Conservation (phyloP, 2,113 vertebrate species). For the Sorex fumeus region DNA sequence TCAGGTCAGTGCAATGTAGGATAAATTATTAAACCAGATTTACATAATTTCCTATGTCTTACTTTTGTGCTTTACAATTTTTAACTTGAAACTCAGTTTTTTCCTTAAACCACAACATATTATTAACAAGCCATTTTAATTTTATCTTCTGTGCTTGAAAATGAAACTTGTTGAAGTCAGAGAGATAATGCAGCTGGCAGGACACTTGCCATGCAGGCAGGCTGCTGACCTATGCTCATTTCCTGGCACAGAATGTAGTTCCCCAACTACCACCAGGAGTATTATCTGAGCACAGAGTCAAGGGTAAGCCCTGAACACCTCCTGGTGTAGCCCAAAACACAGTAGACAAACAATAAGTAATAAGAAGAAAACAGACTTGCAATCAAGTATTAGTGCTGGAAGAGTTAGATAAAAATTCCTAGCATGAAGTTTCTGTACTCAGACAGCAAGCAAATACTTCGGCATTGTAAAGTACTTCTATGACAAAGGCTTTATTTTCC, state of each 20-base stretch:
- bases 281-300: too few relatives aligned
- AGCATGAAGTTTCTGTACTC: not conserved
- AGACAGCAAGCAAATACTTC: not conserved
- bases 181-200: too few relatives aligned
- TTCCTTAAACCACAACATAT: not conserved
- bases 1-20: not conserved
- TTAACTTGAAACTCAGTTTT: not conserved
- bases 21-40: not conserved
- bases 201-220: too few relatives aligned
- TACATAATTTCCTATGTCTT: not conserved
- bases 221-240: too few relatives aligned
- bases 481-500: not conserved
- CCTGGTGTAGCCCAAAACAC: too few relatives aligned
- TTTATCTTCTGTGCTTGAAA: constrained; percentile 8
- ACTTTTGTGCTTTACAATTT: not conserved
- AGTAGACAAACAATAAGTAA: too few relatives aligned
- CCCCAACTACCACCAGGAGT: too few relatives aligned
- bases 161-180: not conserved
- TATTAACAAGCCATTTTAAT: not conserved
- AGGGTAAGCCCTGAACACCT: too few relatives aligned
- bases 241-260: too few relatives aligned
- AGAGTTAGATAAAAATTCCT: not conserved
- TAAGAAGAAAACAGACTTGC: not conserved
- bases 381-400: not conserved
- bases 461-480: not conserved